These are phyloP conservation scores for Amblyjoppa proteus DNA, from an alignment of 2,888 invertebrate species.

Conservation along the genomic window DNA sequence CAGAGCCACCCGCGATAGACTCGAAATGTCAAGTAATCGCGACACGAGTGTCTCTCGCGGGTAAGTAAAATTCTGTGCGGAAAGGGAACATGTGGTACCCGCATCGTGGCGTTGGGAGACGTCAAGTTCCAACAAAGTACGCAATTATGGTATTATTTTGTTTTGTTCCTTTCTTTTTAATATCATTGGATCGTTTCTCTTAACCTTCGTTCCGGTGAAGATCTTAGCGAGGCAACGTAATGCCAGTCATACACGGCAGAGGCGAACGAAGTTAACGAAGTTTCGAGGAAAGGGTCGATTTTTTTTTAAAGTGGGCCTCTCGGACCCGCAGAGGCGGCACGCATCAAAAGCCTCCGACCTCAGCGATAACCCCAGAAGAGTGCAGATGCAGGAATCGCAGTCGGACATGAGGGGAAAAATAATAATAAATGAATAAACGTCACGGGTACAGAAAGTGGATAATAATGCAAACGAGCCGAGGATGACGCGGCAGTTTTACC, in stretches of 20 bases:
- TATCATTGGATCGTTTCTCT: not conserved
- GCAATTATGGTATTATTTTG: constrained; percentile 1
- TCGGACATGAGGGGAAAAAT: not conserved
- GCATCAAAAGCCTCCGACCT: constrained; percentile 35
- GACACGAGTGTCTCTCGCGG: not conserved
- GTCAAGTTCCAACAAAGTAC: constrained; percentile 19
- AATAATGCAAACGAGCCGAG: constrained; percentile 53
- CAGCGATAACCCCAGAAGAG: constrained; percentile 51
- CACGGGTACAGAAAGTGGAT: constrained; percentile 30
- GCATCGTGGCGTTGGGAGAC: constrained; percentile 50
- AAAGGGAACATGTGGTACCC: constrained; percentile 60
- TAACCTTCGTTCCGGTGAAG: not conserved
- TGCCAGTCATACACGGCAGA: not conserved
- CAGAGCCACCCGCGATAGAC: not conserved
- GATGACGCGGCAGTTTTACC: constrained; percentile 53
- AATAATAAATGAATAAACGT: not conserved
- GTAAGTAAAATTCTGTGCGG: constrained; percentile 10
- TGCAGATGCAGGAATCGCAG: constrained; percentile 46
- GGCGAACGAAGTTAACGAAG: constrained; percentile 33
- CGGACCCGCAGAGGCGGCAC: not conserved
- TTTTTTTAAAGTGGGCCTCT: constrained; percentile 25
- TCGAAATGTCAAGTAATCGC: not conserved
- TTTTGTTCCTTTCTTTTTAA: constrained; percentile 14
- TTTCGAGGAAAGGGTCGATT: not conserved
- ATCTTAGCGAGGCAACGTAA: not conserved